Percentiles rank a stretch among this genome's conserved stretches.
Conservation (phyloP, 1,140 invertebrate genomes). For the Achroia grisella region DNA sequence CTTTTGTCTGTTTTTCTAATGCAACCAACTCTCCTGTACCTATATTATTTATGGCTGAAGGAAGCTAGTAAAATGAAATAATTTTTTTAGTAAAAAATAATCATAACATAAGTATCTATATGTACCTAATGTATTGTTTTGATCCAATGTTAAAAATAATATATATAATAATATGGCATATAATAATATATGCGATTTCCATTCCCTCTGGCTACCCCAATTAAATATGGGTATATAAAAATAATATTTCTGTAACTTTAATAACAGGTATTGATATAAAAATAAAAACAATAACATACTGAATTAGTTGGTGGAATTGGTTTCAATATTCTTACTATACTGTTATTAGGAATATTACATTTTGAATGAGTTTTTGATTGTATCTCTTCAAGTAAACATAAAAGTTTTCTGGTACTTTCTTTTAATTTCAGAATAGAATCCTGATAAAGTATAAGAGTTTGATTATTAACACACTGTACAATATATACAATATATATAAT, state of each 20-base stretch:
- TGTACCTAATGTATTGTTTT: too few species aligned
- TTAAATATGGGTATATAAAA: too few species aligned
- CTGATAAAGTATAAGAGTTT: slow-evolving; percentile 21
- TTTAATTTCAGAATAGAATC: slow-evolving; percentile 33
- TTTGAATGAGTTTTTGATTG: slow-evolving; percentile 32
- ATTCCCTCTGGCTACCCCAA: too few species aligned
- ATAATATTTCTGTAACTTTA: too few species aligned
- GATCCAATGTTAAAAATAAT: too few species aligned
- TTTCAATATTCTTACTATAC: slow-evolving; percentile 1
- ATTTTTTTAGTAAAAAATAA: not conserved
- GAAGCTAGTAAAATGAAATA: slow-evolving; percentile 3
- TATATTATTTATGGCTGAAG: slow-evolving; percentile 9
- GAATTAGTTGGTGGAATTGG: not conserved
- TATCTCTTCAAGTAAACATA: slow-evolving; percentile 44
- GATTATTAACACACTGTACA: slow-evolving; percentile 4
- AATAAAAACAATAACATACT: slow-evolving; percentile 7
- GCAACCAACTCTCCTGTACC: slow-evolving; percentile 14
- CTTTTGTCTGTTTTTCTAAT: slow-evolving; percentile 29
- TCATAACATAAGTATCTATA: too few species aligned
- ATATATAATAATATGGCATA: too few species aligned
- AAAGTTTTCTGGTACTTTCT: slow-evolving; percentile 47
- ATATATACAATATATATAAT: too few species aligned
- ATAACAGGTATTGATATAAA: too few species aligned
- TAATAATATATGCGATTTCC: too few species aligned
- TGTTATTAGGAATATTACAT: slow-evolving; percentile 8